Conservation (phyloP, 1,140 invertebrate genomes). For the Plutomurus gul region DNA sequence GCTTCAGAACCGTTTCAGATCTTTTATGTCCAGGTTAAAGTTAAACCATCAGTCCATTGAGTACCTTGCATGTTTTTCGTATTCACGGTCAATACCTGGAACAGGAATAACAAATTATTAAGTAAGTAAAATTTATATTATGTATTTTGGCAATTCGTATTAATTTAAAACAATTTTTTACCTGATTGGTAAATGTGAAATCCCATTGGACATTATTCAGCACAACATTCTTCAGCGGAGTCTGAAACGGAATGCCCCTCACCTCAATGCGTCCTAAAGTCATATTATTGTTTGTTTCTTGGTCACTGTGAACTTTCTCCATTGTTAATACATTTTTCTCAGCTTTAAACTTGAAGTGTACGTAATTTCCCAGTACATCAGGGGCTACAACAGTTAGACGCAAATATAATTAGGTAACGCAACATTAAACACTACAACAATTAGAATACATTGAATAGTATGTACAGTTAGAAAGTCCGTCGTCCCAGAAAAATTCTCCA, state of each 20-base stretch:
- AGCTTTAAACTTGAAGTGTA: slow-evolving; percentile 63
- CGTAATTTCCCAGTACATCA: slow-evolving; percentile 65
- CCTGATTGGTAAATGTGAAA: not conserved
- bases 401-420: not conserved
- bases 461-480: slow-evolving; percentile 72
- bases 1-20: no score
- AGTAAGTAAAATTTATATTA: no score
- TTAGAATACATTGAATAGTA: slow-evolving; percentile 34
- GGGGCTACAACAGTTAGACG: slow-evolving; percentile 61
- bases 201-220: slow-evolving; percentile 54
- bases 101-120: no score
- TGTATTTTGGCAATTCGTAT: no score
- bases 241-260: slow-evolving; percentile 55
- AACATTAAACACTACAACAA: not conserved
- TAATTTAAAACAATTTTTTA: not conserved
- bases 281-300: slow-evolving; percentile 54
- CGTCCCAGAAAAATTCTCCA: slow-evolving; percentile 77
- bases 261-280: slow-evolving; percentile 57
- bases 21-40: no score
- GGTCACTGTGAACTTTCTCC: slow-evolving; percentile 61
- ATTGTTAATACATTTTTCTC: slow-evolving; percentile 60
- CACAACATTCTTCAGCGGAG: slow-evolving; percentile 49
- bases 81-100: no score
- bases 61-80: no score
- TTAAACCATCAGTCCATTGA: no score